Evolutionary conservation across 2,113 vertebrate species (phyloP).

Genomic region (Urocitellus parryii): DNA sequence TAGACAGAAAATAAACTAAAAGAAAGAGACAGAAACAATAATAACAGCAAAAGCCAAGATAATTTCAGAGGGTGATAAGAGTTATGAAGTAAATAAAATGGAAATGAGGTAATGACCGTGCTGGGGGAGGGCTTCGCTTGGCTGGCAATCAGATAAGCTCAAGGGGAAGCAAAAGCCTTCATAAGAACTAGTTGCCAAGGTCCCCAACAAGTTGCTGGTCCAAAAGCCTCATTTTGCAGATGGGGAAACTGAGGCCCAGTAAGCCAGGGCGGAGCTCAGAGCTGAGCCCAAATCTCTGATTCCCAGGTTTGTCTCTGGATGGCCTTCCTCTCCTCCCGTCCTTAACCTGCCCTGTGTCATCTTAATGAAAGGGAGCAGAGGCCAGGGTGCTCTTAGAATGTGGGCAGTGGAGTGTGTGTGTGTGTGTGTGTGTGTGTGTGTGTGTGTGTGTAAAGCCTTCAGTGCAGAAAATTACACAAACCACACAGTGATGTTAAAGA

Average conservation of each 20-base stretch:
- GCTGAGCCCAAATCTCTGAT: neutral
- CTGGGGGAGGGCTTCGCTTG: no score
- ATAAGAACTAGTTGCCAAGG: neutral
- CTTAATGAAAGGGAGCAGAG: neutral
- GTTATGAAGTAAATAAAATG: conserved; percentile 23
- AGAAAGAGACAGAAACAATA: neutral
- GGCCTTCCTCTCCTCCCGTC: neutral
- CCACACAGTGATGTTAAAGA: neutral
- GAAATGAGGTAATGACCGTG: neutral
- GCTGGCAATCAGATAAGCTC: neutral
- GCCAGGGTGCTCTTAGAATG: neutral
- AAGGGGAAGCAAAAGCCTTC: neutral
- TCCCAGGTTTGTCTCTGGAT: neutral
- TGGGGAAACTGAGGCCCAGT: neutral
- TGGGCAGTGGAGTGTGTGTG: neutral
- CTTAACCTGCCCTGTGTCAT: neutral
- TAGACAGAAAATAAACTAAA: conserved; percentile 69
- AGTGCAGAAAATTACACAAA: neutral
- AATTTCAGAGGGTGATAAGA: conserved; percentile 48
- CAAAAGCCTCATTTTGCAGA: neutral
- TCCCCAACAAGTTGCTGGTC: neutral
- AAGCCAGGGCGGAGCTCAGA: neutral
- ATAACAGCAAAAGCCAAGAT: neutral
- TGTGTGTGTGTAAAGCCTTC: neutral
- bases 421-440: neutral